A percentile compares a stretch with the other conserved stretches of the same genome.
These are phyloP conservation scores for Siderastrea radians DNA, from an alignment of 92 coral and sea anemone species.

Conservation along the genomic window DNA sequence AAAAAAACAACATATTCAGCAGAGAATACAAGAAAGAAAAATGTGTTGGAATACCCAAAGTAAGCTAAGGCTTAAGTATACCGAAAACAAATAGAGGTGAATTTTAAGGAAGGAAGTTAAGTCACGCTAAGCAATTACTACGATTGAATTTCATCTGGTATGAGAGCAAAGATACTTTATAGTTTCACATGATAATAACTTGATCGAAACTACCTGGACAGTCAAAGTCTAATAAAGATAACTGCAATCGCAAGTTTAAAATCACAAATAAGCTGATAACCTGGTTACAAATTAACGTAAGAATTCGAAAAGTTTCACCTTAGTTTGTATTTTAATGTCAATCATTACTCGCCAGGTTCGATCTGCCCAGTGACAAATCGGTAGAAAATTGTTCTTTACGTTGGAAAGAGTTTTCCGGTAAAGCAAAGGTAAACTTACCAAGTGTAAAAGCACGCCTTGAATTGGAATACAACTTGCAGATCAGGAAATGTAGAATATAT, in stretches of 20 bases:
- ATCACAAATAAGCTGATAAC: not conserved
- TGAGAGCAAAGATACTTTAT: not conserved
- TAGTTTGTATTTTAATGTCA: not conserved
- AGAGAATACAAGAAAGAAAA: too few species aligned
- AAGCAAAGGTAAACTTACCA: slow-evolving; percentile 12
- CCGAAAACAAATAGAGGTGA: too few species aligned
- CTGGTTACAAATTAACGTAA: not conserved
- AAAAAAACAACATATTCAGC: too few species aligned
- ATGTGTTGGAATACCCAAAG: too few species aligned
- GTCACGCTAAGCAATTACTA: not conserved
- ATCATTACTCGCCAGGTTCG: not conserved
- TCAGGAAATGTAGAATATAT: not conserved
- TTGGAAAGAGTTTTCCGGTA: not conserved
- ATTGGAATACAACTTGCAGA: not conserved
- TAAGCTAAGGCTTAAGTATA: too few species aligned
- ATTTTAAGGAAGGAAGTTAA: not conserved
- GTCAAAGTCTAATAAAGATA: not conserved
- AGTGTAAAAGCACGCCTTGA: not conserved
- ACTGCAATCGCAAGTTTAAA: not conserved
- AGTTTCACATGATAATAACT: not conserved
- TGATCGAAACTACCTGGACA: not conserved
- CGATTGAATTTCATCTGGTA: not conserved
- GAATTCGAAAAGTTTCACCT: not conserved
- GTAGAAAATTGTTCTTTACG: not conserved
- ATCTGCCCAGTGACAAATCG: not conserved